Conservation (phyloP, 37 sponge, comb jelly and placozoan genomes). For the Aplysina aerophoba region DNA sequence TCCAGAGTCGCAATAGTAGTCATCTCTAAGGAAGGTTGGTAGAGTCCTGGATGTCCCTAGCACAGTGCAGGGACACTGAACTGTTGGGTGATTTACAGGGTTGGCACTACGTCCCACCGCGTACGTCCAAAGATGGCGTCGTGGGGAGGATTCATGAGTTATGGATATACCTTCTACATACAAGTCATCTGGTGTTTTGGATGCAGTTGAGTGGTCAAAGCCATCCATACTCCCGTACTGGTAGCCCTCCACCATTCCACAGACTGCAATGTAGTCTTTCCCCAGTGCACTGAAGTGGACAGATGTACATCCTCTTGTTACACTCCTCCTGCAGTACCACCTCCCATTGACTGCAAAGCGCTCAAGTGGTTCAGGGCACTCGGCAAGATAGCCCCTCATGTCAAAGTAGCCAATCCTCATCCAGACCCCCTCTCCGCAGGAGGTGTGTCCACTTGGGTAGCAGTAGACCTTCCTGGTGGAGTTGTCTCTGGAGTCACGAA, state of each 20-base stretch:
- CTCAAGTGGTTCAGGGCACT: too few species aligned
- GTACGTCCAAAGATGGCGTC: too few species aligned
- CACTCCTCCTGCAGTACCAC: too few species aligned
- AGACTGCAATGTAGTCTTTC: too few species aligned
- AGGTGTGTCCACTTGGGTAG: conserved; percentile 16
- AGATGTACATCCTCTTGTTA: too few species aligned
- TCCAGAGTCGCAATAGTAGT: conserved; percentile 27
- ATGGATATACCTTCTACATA: not conserved
- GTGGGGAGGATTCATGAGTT: conserved; percentile 16
- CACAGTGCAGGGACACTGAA: not conserved
- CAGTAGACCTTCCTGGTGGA: conserved; percentile 10
- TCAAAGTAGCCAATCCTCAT: conserved; percentile 27
- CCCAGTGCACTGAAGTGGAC: too few species aligned
- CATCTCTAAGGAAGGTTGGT: conserved; percentile 12
- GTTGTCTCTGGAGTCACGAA: not conserved
- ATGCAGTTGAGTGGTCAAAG: too few species aligned
- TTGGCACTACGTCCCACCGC: not conserved
- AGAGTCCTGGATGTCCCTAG: conserved; percentile 6
- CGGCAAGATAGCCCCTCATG: not conserved
- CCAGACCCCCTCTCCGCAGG: conserved; percentile 34
- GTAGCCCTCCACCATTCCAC: too few species aligned
- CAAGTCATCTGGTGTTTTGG: too few species aligned
- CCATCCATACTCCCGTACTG: too few species aligned
- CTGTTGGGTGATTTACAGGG: not conserved
- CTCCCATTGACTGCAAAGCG: too few species aligned